phyloP scores from a whole-genome alignment of 2,888 invertebrate species.

The Trichogramma dendrolimi region DNA sequence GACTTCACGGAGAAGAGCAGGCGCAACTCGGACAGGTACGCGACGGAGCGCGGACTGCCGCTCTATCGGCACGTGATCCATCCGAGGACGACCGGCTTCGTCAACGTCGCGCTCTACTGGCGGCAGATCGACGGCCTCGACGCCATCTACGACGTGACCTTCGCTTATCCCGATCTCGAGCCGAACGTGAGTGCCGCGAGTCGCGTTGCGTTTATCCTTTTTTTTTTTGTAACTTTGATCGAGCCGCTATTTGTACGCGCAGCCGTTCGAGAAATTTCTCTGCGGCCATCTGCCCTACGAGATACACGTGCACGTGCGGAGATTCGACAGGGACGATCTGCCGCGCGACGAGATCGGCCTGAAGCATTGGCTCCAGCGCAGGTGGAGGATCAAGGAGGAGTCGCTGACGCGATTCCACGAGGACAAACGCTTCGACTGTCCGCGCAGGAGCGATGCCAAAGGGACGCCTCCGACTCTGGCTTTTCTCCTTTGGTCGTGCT shows the following conservation, averaged over 20 bases:
- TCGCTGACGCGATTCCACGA: slow-evolving; percentile 59
- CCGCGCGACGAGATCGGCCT: slow-evolving; percentile 60
- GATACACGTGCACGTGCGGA: slow-evolving; percentile 72
- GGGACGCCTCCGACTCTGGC: slow-evolving; percentile 48
- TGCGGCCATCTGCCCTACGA: slow-evolving; percentile 68
- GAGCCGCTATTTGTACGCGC: slow-evolving; percentile 39
- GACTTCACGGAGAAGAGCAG: slow-evolving; percentile 70
- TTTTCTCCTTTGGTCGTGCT: no score
- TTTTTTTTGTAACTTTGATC: no score
- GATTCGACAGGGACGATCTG: slow-evolving; percentile 59
- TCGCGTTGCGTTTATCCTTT: no score
- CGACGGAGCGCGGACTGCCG: slow-evolving; percentile 64
- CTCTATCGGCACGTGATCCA: slow-evolving; percentile 73
- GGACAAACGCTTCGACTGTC: slow-evolving; percentile 54
- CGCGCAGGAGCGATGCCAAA: slow-evolving; percentile 45
- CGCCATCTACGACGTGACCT: slow-evolving; percentile 77
- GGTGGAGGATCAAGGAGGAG: slow-evolving; percentile 66
- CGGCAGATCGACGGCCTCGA: slow-evolving; percentile 61
- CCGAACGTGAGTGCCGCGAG: slow-evolving; percentile 47
- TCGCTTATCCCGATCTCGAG: slow-evolving; percentile 73
- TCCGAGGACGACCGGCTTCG: slow-evolving; percentile 79
- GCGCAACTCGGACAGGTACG: slow-evolving; percentile 67
- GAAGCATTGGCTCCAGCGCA: slow-evolving; percentile 61
- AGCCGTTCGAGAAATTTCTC: slow-evolving; percentile 69
- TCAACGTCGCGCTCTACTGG: slow-evolving; percentile 57